A percentile compares a stretch with the other conserved stretches of the same genome.
These are phyloP conservation scores for Gracilinanus agilis DNA, from an alignment of 2,113 vertebrate species.

Conservation along the genomic window DNA sequence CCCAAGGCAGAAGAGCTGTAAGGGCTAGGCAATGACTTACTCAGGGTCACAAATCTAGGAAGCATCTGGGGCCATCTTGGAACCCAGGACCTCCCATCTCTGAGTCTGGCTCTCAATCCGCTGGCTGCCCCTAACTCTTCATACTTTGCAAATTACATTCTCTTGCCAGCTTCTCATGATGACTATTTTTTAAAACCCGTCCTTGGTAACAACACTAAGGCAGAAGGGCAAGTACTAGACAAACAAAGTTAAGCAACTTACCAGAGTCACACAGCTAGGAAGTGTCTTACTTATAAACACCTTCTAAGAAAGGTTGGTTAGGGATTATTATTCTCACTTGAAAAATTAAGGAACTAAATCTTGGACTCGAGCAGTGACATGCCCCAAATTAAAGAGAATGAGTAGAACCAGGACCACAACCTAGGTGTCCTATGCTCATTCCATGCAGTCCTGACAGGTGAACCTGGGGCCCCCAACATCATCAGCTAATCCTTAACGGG, in stretches of 20 bases:
- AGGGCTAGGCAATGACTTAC: no score
- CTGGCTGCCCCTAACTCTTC: no score
- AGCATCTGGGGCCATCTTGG: no score
- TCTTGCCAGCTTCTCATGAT: neutral
- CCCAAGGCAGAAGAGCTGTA: no score
- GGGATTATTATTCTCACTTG: neutral
- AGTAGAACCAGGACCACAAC: neutral
- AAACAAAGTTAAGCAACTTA: no score
- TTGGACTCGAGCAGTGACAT: accelerated
- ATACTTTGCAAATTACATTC: neutral
- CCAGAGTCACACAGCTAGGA: no score
- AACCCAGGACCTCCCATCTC: no score
- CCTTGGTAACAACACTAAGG: no score
- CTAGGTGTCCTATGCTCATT: neutral
- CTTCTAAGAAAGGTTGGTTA: neutral
- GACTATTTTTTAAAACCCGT: no score
- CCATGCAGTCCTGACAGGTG: neutral
- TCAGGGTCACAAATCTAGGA: no score
- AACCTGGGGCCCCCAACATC: neutral
- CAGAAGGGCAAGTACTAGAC: no score
- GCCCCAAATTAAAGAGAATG: neutral
- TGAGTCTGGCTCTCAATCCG: no score
- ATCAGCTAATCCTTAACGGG: neutral
- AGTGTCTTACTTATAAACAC: neutral
- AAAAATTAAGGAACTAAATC: neutral